These are phyloP conservation scores for Pseudomyrmex cubaensis DNA, from an alignment of 1,140 invertebrate species.

Conservation along the genomic window DNA sequence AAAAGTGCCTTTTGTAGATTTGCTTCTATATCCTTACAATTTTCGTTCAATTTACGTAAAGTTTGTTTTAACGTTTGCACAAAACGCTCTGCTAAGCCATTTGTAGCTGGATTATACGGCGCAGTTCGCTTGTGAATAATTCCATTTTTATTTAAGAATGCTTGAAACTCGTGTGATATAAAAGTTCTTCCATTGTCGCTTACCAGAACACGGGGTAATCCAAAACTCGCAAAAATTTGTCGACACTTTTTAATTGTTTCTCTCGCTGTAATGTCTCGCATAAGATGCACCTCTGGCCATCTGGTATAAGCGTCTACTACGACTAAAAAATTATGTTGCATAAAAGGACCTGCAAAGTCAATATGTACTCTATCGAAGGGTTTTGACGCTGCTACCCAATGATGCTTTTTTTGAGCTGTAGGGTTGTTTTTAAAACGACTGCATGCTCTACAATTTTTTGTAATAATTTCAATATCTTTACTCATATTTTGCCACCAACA, in stretches of 20 bases:
- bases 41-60: neutral
- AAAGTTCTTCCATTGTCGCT: neutral
- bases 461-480: conserved; percentile 64
- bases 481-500: conserved; percentile 84
- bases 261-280: neutral
- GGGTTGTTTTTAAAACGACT: conserved; percentile 58
- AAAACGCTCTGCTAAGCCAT: neutral
- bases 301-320: neutral
- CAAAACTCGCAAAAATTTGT: neutral
- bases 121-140: neutral
- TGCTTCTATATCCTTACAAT: neutral
- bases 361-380: neutral
- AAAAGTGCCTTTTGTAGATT: neutral
- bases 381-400: neutral
- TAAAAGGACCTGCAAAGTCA: conserved; percentile 8
- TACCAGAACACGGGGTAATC: neutral
- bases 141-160: neutral
- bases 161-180: neutral
- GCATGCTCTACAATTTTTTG: conserved; percentile 42
- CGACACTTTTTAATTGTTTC: neutral
- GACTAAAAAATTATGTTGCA: neutral
- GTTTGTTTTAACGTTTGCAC: neutral
- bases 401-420: neutral
- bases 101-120: neutral
- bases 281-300: neutral